Conservation (phyloP, 2,113 vertebrate genomes). For the Benitochromis conjunctus region DNA sequence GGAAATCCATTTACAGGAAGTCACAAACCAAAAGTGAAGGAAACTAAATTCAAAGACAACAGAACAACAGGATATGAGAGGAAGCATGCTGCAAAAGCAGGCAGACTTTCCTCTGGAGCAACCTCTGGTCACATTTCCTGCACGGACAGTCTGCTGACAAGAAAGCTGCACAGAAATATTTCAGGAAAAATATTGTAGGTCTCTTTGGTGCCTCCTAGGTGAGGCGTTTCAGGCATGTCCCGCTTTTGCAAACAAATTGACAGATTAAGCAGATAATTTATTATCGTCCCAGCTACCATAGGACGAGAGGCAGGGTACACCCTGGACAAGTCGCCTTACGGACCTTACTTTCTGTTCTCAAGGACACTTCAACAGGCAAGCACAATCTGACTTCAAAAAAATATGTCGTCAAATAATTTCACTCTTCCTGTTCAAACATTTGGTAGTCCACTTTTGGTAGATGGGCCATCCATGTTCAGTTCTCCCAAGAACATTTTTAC, state of each 20-base stretch:
- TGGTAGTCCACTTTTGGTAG: too few relatives aligned
- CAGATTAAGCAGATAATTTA: not conserved
- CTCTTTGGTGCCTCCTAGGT: not conserved
- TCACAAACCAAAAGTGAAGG: not conserved
- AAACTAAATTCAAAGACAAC: not conserved
- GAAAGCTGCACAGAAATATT: not conserved
- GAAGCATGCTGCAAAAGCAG: not conserved
- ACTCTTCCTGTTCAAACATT: not conserved
- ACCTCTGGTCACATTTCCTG: conserved; percentile 21
- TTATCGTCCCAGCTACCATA: not conserved
- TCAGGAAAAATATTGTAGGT: not conserved
- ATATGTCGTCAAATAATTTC: not conserved
- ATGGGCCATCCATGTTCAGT: not conserved
- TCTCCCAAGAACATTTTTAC: not conserved
- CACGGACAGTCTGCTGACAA: not conserved
- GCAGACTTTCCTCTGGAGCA: conserved; percentile 6
- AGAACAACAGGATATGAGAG: conserved; percentile 21
- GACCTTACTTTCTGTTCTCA: not conserved
- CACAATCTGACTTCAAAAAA: not conserved
- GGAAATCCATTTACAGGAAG: not conserved
- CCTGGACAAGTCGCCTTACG: too few relatives aligned
- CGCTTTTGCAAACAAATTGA: not conserved
- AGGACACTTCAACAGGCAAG: not conserved
- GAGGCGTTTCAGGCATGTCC: not conserved
- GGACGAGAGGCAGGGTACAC: too few relatives aligned